Evolutionary conservation across 2,797 vertebrate species (phyloP).

Genomic region (Yasuhikotakia modesta): DNA sequence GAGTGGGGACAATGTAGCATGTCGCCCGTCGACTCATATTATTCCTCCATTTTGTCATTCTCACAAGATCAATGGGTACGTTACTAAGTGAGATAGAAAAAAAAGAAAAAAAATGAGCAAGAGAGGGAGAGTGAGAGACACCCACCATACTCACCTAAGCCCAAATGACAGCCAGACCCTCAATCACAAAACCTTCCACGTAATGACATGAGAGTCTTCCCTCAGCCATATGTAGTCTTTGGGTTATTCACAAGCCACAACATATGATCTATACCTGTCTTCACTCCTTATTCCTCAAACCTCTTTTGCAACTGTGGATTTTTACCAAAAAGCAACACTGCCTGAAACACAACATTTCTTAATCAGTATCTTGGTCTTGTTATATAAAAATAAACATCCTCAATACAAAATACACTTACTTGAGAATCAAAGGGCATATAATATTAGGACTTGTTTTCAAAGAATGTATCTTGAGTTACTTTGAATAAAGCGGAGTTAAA

Average conservation of each 20-base stretch:
- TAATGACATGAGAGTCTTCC: slow-evolving; percentile 11
- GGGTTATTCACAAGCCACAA: neutral
- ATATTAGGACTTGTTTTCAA: neutral
- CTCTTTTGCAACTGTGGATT: neutral
- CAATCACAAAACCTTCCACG: slow-evolving; percentile 7
- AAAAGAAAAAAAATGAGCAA: slow-evolving; percentile 8
- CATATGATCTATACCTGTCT: neutral
- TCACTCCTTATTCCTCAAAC: neutral
- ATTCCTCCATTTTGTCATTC: slow-evolving; percentile 63
- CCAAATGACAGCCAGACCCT: slow-evolving; percentile 29
- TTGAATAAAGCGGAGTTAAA: neutral
- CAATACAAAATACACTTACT: neutral
- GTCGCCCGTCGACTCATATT: slow-evolving; percentile 64
- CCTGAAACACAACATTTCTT: neutral
- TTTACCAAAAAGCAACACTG: neutral
- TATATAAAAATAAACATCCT: neutral
- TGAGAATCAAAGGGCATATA: neutral
- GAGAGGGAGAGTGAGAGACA: neutral
- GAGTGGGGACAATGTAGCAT: slow-evolving; percentile 62
- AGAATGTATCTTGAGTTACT: neutral
- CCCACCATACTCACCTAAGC: slow-evolving; percentile 9
- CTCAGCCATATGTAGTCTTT: neutral
- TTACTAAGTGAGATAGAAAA: slow-evolving; percentile 35
- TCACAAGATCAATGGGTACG: slow-evolving; percentile 36
- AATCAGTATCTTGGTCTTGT: neutral